Evolutionary conservation across 2,888 invertebrate species (phyloP), one percentile per base, ranked within the genome.

Genomic region (Caenorhabditis panamensis): DNA sequence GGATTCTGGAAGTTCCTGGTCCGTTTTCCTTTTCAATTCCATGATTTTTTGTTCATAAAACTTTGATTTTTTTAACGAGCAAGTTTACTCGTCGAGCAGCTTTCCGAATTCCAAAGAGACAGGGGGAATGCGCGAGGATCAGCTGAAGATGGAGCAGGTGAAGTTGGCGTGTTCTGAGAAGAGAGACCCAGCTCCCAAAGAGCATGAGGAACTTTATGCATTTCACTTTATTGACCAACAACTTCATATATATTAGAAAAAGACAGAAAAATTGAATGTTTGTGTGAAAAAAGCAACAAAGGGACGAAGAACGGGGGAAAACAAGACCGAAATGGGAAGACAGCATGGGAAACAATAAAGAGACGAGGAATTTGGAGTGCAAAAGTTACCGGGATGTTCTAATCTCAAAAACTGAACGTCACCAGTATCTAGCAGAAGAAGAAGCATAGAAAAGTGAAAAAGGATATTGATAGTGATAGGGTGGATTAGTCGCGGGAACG

Each of bases 11-110:
- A n/a, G n/a, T n/a, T n/a, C 31, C 56, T 56, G 8, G n/a, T 28
- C n/a, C 18, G n/a, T n/a, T n/a, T n/a, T n/a, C n/a, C n/a, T n/a
- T n/a, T n/a, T n/a, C n/a, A n/a, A n/a, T n/a, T n/a, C 56, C 22
- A 26, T 64, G 16, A 16, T 44, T 44, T n/a, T n/a, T 73, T 73
- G 73, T 73, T 66, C 73, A 73, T 73, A 64, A 66, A 59, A n/a
- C n/a, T n/a, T n/a, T n/a, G n/a, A n/a, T n/a, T n/a, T n/a, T n/a
- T n/a, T n/a, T n/a, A n/a, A n/a, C n/a, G n/a, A n/a, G n/a, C n/a
- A n/a, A n/a, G n/a, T n/a, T n/a, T n/a, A n/a, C n/a, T n/a, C n/a
- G n/a, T n/a, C n/a, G n/a, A n/a, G n/a, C n/a, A n/a, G n/a, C n/a
- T n/a, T n/a, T n/a, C n/a, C n/a, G n/a, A n/a, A n/a, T n/a, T n/a